Evolutionary conservation across 1,140 invertebrate species (phyloP).

Genomic region (Leptinotarsa texana): DNA sequence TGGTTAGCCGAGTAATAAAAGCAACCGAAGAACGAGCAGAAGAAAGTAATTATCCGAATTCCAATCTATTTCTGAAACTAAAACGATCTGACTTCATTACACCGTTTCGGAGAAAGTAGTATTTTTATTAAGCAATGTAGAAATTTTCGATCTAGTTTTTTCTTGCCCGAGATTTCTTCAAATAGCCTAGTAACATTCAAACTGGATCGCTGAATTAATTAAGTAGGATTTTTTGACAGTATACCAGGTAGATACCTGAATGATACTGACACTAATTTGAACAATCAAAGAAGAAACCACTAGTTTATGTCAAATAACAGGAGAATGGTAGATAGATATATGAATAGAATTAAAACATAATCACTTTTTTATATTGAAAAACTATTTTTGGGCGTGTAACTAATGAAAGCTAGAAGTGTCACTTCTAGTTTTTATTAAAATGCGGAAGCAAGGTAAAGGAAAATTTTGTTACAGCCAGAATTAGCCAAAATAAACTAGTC

Average conservation of each 20-base stretch:
- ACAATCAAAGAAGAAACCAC: no score
- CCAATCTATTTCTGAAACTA: background rate
- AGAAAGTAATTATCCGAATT: background rate
- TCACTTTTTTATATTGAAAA: no score
- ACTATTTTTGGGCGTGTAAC: no score
- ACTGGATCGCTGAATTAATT: background rate
- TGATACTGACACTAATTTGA: background rate
- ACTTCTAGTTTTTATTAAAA: no score
- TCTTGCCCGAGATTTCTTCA: background rate
- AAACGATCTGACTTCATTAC: background rate
- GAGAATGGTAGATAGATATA: no score
- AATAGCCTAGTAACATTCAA: constrained; percentile 5
- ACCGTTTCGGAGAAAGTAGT: constrained; percentile 1
- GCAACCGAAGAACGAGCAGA: background rate
- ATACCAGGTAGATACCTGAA: background rate
- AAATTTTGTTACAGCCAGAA: no score
- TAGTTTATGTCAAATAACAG: no score
- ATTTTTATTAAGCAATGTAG: background rate
- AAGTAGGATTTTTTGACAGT: background rate
- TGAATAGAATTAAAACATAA: no score
- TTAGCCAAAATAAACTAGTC: no score
- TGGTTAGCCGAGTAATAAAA: background rate
- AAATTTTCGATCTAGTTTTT: constrained; percentile 3
- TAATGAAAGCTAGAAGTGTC: no score
- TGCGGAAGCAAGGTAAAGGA: no score